These are phyloP conservation scores for Naso thynnoides DNA, from an alignment of 2,797 vertebrate genomes.

Conservation along the genomic window DNA sequence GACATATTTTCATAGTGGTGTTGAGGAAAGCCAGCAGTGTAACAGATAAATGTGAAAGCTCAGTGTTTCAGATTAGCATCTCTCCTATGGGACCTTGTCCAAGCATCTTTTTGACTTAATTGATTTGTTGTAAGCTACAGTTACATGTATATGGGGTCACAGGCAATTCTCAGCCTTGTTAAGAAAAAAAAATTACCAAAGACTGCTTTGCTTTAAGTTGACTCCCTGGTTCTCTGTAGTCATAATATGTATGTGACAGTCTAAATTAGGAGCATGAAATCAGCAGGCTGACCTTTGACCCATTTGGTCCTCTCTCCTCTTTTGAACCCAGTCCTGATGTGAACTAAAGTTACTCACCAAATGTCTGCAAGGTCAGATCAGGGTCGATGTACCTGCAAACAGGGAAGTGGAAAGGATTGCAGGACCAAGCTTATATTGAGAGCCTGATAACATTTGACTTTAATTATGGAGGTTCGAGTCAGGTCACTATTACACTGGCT, in stretches of 20 bases:
- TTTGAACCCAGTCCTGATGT: conserved; percentile 51
- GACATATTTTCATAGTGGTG: too few relatives aligned
- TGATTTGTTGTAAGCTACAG: conserved; percentile 39
- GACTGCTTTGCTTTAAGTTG: conserved; percentile 9
- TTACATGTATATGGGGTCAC: conserved; percentile 35
- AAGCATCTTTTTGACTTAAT: conserved; percentile 1
- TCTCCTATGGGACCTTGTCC: background rate
- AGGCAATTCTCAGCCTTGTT: conserved; percentile 15
- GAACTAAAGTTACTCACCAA: conserved; percentile 63
- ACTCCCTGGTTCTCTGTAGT: conserved; percentile 30
- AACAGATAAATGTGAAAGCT: background rate
- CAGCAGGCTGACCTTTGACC: conserved; percentile 70
- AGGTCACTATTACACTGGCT: conserved; percentile 55
- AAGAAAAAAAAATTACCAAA: conserved; percentile 19
- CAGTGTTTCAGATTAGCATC: conserved; percentile 12
- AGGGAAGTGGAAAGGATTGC: conserved; percentile 50
- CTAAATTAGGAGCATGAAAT: conserved; percentile 74
- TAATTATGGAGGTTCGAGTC: conserved; percentile 65
- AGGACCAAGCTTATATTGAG: conserved; percentile 48
- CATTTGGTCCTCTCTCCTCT: conserved; percentile 40
- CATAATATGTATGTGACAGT: conserved; percentile 55
- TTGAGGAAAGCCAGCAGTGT: too few relatives aligned
- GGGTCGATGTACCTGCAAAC: conserved; percentile 75
- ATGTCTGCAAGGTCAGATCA: conserved; percentile 58
- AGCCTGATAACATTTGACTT: conserved; percentile 74